Base-by-base conservation (phyloP, 2,888 invertebrate genomes). In the Chesias legatella region DNA sequence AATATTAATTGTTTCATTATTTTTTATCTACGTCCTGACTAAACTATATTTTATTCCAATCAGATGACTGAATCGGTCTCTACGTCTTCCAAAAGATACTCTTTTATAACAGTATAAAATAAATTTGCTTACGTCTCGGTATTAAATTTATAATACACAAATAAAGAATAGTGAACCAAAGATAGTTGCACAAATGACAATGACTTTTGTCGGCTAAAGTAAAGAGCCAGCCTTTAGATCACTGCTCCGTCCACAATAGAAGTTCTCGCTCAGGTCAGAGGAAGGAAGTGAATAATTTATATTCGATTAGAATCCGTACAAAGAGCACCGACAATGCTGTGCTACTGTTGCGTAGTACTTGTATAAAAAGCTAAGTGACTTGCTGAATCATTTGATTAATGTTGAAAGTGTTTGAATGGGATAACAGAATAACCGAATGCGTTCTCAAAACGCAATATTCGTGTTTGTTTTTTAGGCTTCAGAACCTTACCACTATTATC, bases 201-300 rank as follows among this genome's bases (percentile, higher is more conserved):
- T 56, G 24, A 26, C 37, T 41, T 62, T 58, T 67, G 68, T 60
- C 67, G 69, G 65, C 43, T 42, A 50, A 59, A 45, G 51, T 44
- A 57, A 63, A 65, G 62, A 63, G 56, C 41, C 62, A 67, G 65
- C 67, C 67, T 65, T 56, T 56, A 52, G 48, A 57, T 59, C 56
- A 56, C 56, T 40, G 50, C 50, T 17, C 57, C 41, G 17, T 50
- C 45, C 54, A 54, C 55, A 56, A 53, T 68, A 60, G 60, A 72
- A 58, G 56, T 50, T 31, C 39, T 58, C 60, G 62, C 56, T 60
- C 54, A 40, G 50, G 52, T 49, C 56, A 53, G 51, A 76, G 79
- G 77, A 77, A 78, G 78, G 79, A 79, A 79, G 73, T 68, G 69
- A 71, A 72, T 75, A 62, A 79, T 81, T 65, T 73, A 80, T 76